Conservation (phyloP, 1,140 invertebrate species). For the Popillia japonica region DNA sequence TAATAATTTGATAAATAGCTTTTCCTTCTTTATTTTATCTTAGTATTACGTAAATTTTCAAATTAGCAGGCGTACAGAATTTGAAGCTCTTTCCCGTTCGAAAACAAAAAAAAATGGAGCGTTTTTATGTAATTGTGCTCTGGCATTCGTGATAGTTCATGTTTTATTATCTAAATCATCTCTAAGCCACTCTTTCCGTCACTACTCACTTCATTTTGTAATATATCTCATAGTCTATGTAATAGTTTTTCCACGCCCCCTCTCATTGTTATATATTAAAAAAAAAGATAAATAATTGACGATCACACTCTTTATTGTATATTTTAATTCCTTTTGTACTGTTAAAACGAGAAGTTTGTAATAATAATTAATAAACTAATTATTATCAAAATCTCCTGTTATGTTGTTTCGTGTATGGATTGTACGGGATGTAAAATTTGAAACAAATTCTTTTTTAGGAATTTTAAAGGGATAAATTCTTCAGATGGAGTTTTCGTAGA, state of each 20-base stretch:
- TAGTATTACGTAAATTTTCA: constrained; percentile 39
- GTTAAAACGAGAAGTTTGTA: not conserved
- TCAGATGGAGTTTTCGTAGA: too few relatives aligned
- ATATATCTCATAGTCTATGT: constrained; percentile 9
- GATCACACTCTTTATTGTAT: not conserved
- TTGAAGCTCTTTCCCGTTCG: constrained; percentile 16
- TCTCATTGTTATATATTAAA: not conserved
- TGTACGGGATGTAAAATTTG: not conserved
- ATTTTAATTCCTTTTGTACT: constrained; percentile 12
- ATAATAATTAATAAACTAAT: constrained; percentile 9
- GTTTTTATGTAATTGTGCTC: not conserved
- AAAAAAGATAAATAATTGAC: not conserved
- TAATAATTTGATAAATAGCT: constrained; percentile 23
- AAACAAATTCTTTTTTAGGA: not conserved
- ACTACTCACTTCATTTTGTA: not conserved
- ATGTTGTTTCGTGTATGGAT: not conserved
- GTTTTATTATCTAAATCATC: not conserved
- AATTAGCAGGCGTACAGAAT: constrained; percentile 48
- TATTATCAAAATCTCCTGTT: not conserved
- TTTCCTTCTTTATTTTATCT: constrained; percentile 18
- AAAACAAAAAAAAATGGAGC: not conserved
- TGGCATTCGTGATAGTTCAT: not conserved
- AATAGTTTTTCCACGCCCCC: not conserved
- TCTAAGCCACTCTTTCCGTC: not conserved
- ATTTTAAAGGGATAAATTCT: not conserved